Base-by-base conservation (phyloP, 2,113 vertebrate species). In the Pimephales promelas region DNA sequence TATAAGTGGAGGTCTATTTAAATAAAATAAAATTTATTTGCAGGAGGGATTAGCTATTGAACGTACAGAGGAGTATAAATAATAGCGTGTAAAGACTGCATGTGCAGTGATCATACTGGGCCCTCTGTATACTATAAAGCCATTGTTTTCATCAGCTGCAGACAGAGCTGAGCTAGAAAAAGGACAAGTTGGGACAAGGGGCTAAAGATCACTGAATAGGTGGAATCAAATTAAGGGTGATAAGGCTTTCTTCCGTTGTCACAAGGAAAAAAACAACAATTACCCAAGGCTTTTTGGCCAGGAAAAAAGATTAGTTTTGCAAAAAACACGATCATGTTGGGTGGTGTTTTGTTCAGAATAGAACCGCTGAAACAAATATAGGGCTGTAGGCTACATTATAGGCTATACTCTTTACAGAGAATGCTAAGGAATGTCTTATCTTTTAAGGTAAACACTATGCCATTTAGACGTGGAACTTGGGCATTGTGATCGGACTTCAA, bases 181-280 rank as follows among this genome's bases (percentile, higher is more conserved):
- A 61, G 36, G 59, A 81, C 86, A 85, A 83, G 86, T 71, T 72
- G 26, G 76, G 81, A 83, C 86, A 88, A 74, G 86, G 72, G 26
- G n/a, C 43, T 62, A 62, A 68, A 71, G 28, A 80, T 79, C 83
- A 73, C 11, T 49, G 26, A 74, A 74, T 49, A 81, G 36, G 26
- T 74, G n/a, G 64, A 74, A 80, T 73, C 56, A 70, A 59, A 78
- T 56, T 56, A 36, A 47, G 52, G 36, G 20, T 24, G 52, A 84
- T 72, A 79, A 79, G 74, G 57, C 28, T 59, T 22, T 80, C 26
- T n/a, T 59, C 34, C 1, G 16, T 16, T 54, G 31, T 43, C 82
- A 78, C 11, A 0, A 9, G 18, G n/a, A 18, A 43, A n/a, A 45
- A 45, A 14, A 28, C 5, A 24, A n/a, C 4, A 71, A 28, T 79